These are phyloP conservation scores for Ophioderma brevispina DNA, from an alignment of 35 echinoderm and acorn worm species.

Conservation along the genomic window DNA sequence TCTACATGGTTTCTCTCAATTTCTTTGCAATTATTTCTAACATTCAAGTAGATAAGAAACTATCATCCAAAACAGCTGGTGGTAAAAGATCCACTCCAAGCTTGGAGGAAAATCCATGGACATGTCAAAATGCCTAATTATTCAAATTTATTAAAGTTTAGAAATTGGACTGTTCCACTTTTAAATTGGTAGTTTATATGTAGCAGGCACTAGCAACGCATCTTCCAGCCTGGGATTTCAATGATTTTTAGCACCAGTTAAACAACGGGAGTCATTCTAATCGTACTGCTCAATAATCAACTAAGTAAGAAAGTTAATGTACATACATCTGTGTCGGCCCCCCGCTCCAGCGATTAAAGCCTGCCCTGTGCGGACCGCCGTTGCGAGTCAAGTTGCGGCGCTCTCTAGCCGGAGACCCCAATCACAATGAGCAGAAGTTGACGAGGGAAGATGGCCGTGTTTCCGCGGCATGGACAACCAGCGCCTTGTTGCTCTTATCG, in stretches of 20 bases:
- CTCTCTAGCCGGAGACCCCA: slow-evolving; percentile 83
- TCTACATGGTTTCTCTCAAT: no score
- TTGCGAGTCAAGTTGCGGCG: slow-evolving; percentile 51
- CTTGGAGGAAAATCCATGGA: no score
- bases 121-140: no score
- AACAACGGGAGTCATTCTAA: background rate
- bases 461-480: slow-evolving; percentile 84
- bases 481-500: slow-evolving; percentile 74
- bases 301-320: no score
- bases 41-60: no score
- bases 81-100: no score
- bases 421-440: slow-evolving; percentile 96
- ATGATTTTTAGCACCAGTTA: background rate
- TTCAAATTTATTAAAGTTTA: no score
- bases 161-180: background rate
- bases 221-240: background rate
- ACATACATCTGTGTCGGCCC: no score
- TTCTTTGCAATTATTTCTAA: no score
- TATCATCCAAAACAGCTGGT: no score
- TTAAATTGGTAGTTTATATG: background rate
- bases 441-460: slow-evolving; percentile 78
- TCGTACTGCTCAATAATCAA: slow-evolving; percentile 91
- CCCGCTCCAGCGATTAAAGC: slow-evolving; percentile 74
- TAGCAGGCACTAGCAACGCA: background rate
- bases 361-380: slow-evolving; percentile 79